phyloP scores from a whole-genome alignment of 2,888 invertebrate species.

The Tubulanus polymorphus region DNA sequence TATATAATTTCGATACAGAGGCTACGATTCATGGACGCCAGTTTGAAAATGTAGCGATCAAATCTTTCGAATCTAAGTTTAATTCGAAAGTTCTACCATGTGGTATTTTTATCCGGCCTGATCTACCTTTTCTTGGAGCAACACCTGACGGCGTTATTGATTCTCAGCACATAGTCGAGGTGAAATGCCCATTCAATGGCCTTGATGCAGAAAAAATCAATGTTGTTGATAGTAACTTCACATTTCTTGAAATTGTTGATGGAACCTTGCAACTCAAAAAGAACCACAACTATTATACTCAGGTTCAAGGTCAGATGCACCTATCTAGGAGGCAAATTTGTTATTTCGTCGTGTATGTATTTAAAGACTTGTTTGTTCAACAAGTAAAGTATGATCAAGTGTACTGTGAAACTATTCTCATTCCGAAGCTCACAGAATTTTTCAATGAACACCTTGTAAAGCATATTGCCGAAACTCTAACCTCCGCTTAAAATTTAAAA shows the following conservation, averaged over 20 bases:
- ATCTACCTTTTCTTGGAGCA: constrained; percentile 17
- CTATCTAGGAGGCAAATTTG: constrained; percentile 9
- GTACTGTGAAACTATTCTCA: neutral
- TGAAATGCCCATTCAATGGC: neutral
- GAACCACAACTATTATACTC: constrained; percentile 15
- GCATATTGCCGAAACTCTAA: neutral
- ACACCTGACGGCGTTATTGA: constrained; percentile 21
- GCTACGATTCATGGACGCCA: constrained; percentile 17
- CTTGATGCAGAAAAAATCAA: neutral
- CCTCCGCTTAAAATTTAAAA: no score
- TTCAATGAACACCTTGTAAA: neutral
- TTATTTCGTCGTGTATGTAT: constrained; percentile 17
- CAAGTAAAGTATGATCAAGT: neutral
- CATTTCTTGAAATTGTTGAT: constrained; percentile 2
- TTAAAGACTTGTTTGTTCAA: constrained; percentile 14
- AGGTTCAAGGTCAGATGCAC: constrained; percentile 20
- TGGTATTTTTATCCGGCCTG: constrained; percentile 16
- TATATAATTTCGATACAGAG: neutral
- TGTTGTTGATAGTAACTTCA: neutral
- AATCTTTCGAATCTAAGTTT: constrained; percentile 8
- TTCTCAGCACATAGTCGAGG: constrained; percentile 8
- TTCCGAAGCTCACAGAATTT: neutral
- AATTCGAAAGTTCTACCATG: constrained; percentile 3
- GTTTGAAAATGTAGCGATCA: constrained; percentile 15
- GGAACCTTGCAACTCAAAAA: constrained; percentile 10